Percentiles rank a stretch among this genome's conserved stretches.
Evolutionary conservation across 2,797 vertebrate species (phyloP).

Genomic region (Cyprinodon diabolis): DNA sequence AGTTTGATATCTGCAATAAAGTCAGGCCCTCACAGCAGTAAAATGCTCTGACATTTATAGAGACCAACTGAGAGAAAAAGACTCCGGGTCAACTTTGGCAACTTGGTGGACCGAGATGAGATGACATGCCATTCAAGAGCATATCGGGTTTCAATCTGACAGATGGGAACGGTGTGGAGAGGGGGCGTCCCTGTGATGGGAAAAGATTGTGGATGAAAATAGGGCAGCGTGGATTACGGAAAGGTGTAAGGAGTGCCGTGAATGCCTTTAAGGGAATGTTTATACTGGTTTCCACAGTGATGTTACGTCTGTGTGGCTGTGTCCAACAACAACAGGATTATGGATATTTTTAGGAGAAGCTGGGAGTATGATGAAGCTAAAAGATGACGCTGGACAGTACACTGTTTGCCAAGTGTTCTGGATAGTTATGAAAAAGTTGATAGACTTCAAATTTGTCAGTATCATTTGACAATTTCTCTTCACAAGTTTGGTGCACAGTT

Average conservation of each 20-base stretch:
- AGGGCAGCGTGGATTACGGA: slow-evolving; percentile 44
- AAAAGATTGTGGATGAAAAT: slow-evolving; percentile 58
- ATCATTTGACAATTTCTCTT: too few species aligned
- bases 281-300: slow-evolving; percentile 43
- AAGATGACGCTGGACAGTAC: slow-evolving; percentile 16
- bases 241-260: slow-evolving; percentile 35
- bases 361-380: background rate
- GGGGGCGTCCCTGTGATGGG: slow-evolving; percentile 40
- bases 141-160: slow-evolving; percentile 61
- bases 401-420: background rate
- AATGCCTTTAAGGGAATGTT: slow-evolving; percentile 30
- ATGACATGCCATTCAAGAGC: slow-evolving; percentile 45
- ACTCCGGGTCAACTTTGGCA: background rate
- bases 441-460: too few species aligned
- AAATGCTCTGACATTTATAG: slow-evolving; percentile 15
- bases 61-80: slow-evolving; percentile 9
- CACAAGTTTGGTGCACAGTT: too few species aligned
- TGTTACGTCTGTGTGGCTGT: slow-evolving; percentile 23
- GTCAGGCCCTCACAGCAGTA: background rate
- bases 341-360: slow-evolving; percentile 43
- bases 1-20: slow-evolving; percentile 22
- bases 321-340: slow-evolving; percentile 24
- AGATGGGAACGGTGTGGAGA: slow-evolving; percentile 41
- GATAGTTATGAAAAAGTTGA: too few species aligned
- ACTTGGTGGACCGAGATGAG: slow-evolving; percentile 30